Percentiles rank a stretch among this genome's conserved stretches.
These are phyloP conservation scores for Indicator indicator DNA, from an alignment of 2,113 vertebrate genomes.

Conservation along the genomic window DNA sequence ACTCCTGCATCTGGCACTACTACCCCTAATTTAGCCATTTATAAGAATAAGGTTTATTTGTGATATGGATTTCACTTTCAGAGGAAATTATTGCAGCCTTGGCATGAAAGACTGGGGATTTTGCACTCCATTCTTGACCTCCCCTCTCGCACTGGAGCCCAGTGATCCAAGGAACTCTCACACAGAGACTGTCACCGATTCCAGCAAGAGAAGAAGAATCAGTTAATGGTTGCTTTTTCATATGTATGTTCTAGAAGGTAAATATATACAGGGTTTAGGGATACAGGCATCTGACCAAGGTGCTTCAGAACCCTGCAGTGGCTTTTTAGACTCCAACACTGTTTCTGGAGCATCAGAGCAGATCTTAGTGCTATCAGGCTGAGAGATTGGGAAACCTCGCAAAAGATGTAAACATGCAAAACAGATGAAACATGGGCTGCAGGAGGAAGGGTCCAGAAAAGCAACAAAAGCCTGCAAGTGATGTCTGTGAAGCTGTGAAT, in stretches of 20 bases:
- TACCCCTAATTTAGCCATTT: not conserved
- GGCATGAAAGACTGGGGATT: accelerated
- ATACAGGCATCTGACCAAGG: accelerated
- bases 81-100: not conserved
- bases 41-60: not conserved
- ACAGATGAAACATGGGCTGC: not conserved
- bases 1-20: not conserved
- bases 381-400: not conserved
- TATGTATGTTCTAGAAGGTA: not conserved
- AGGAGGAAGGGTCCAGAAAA: not conserved
- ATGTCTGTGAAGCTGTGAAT: not conserved
- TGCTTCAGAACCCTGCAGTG: not conserved
- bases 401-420: not conserved
- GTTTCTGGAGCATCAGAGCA: not conserved
- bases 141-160: accelerated
- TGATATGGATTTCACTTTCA: accelerated
- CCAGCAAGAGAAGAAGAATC: not conserved
- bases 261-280: not conserved
- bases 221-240: not conserved
- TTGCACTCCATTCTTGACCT: accelerated
- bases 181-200: accelerated
- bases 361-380: not conserved
- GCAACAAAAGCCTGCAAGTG: not conserved
- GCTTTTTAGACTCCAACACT: not conserved
- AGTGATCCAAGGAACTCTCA: not conserved